Percentiles rank a stretch among this genome's conserved stretches.
phyloP scores from a whole-genome alignment of 2,113 vertebrate species.

The Hepsetus odoe region DNA sequence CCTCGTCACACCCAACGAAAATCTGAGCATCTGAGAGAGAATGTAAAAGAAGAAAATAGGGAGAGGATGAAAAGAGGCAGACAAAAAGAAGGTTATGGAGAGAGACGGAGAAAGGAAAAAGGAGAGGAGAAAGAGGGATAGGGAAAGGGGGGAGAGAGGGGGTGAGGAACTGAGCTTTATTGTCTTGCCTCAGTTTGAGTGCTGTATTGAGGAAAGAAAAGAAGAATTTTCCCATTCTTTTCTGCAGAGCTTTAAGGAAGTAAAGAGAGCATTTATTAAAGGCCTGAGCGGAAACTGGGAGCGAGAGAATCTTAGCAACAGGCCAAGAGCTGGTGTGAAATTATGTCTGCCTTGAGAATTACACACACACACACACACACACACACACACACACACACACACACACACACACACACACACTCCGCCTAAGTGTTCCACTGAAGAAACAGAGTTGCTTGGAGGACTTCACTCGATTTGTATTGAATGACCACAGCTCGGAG shows the following conservation, averaged over 20 bases:
- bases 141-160: neutral
- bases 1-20: too few species aligned
- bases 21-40: neutral
- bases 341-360: constrained; percentile 49
- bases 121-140: neutral
- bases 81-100: neutral
- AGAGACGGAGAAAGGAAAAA: neutral
- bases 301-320: constrained; percentile 19
- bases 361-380: constrained; percentile 29
- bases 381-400: constrained; percentile 24
- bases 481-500: constrained; percentile 52
- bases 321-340: constrained; percentile 52
- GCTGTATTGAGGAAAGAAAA: constrained; percentile 34
- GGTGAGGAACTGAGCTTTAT: constrained; percentile 29
- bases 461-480: constrained; percentile 48
- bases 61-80: neutral
- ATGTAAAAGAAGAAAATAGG: too few species aligned
- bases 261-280: constrained; percentile 45
- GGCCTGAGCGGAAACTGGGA: constrained; percentile 37
- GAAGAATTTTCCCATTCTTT: constrained; percentile 54
- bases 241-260: constrained; percentile 48
- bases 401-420: constrained; percentile 30
- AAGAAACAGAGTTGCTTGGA: constrained; percentile 4
- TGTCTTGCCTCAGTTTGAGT: constrained; percentile 35
- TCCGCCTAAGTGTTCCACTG: constrained; percentile 22